phyloP scores from a whole-genome alignment of 2,797 vertebrate species.

The Cuculus canorus region DNA sequence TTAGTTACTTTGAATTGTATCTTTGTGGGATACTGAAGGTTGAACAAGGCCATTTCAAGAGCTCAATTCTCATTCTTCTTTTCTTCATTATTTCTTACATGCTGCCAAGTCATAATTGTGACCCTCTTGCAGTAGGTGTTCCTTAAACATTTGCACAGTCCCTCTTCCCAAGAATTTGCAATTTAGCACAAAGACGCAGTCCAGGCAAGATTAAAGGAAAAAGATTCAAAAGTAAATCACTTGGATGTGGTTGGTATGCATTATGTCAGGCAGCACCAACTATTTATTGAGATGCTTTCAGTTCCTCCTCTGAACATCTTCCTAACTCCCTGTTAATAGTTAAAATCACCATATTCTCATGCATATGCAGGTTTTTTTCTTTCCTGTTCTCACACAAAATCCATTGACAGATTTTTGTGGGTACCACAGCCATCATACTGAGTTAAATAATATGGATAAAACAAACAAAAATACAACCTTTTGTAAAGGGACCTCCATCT shows the following conservation, averaged over 20 bases:
- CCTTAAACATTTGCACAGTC: conserved; percentile 16
- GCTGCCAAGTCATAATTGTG: conserved; percentile 22
- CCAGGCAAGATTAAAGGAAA: conserved; percentile 23
- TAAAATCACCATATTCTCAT: background rate
- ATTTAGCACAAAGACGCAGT: conserved; percentile 29
- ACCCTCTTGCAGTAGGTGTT: conserved; percentile 44
- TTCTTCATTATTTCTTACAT: conserved; percentile 54
- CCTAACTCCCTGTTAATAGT: background rate
- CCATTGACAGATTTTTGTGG: background rate
- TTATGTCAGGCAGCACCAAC: background rate
- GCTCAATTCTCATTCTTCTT: conserved; percentile 33
- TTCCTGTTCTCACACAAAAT: background rate
- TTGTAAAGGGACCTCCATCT: background rate
- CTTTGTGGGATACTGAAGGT: conserved; percentile 62
- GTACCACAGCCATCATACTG: background rate
- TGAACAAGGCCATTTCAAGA: conserved; percentile 53
- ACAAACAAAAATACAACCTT: background rate
- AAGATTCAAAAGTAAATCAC: background rate
- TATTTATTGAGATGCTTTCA: background rate
- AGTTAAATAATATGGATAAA: background rate
- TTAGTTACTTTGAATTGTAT: conserved; percentile 59
- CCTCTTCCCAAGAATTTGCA: background rate
- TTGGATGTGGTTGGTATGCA: background rate
- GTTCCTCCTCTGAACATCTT: background rate
- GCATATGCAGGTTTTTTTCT: background rate